A percentile compares a stretch with the other conserved stretches of the same genome.
Evolutionary conservation across 2,113 vertebrate genomes (phyloP).

Genomic region (Pao palembangensis): DNA sequence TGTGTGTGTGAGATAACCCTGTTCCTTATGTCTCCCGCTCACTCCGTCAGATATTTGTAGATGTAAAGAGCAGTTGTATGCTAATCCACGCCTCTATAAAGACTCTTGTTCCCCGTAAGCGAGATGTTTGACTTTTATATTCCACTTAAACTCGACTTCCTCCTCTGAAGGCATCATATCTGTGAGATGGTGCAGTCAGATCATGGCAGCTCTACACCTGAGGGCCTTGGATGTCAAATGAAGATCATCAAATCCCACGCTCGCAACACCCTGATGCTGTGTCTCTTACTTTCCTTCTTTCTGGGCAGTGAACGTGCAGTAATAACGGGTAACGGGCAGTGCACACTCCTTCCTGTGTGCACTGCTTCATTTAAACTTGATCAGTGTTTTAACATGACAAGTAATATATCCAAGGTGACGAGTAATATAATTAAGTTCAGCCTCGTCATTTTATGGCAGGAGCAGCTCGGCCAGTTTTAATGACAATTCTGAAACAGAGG

Average conservation of each 20-base stretch:
- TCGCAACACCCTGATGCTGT: not conserved
- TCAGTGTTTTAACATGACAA: constrained; percentile 1
- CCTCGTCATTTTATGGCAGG: not conserved
- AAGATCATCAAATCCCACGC: constrained; percentile 41
- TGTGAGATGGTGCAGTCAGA: constrained; percentile 28
- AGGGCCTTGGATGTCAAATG: constrained; percentile 55
- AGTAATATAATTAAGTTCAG: not conserved
- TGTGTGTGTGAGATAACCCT: not conserved
- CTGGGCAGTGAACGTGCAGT: constrained; percentile 15
- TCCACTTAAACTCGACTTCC: constrained; percentile 13
- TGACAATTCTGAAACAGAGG: not conserved
- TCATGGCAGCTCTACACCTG: constrained; percentile 21
- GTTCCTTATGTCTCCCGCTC: too few species aligned
- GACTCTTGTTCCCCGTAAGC: constrained; percentile 12
- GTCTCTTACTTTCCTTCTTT: not conserved
- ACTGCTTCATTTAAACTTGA: constrained; percentile 4
- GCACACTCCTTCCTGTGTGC: constrained; percentile 6
- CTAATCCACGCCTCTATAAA: constrained; percentile 8
- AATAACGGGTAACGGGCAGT: too few species aligned
- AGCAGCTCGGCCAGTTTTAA: not conserved
- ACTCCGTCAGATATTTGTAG: not conserved
- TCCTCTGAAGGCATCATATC: constrained; percentile 31
- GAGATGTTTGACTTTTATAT: constrained; percentile 20
- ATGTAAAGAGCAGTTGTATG: constrained; percentile 1
- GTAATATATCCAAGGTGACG: too few species aligned